phyloP scores from a whole-genome alignment of 1,140 invertebrate species.

The Pogonognathellus flavescens region DNA sequence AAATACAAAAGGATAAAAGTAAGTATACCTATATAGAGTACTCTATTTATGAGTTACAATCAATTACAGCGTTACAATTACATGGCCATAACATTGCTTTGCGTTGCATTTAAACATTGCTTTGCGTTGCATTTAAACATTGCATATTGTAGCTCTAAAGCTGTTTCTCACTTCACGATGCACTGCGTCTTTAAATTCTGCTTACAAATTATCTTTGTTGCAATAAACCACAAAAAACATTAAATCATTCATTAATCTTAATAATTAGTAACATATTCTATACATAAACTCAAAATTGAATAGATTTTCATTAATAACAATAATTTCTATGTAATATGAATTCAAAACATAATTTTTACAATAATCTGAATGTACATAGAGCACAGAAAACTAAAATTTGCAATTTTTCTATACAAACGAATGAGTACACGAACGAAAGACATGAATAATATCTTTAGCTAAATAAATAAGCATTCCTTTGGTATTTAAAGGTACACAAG shows the following conservation, averaged over 20 bases:
- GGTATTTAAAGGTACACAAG: no score
- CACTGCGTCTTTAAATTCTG: background rate
- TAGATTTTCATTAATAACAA: no score
- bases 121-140: background rate
- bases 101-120: background rate
- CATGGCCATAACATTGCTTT: conserved; percentile 1
- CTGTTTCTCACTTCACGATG: background rate
- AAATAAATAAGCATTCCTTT: no score
- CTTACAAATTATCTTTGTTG: background rate
- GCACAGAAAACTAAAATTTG: background rate
- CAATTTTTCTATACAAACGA: no score
- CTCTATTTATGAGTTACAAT: background rate
- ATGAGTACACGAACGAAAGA: no score
- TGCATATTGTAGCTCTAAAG: conserved; percentile 42
- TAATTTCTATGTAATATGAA: no score
- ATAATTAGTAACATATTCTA: no score
- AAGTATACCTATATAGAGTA: background rate
- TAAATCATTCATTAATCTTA: background rate
- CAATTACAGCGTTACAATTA: background rate
- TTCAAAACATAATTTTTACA: no score
- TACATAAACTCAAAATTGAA: no score
- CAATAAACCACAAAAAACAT: conserved; percentile 16
- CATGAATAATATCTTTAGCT: no score
- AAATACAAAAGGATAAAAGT: conserved; percentile 10
- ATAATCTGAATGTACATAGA: no score